These are phyloP conservation scores for Polydesmus complanatus DNA, from an alignment of 2,888 invertebrate genomes.

Conservation along the genomic window DNA sequence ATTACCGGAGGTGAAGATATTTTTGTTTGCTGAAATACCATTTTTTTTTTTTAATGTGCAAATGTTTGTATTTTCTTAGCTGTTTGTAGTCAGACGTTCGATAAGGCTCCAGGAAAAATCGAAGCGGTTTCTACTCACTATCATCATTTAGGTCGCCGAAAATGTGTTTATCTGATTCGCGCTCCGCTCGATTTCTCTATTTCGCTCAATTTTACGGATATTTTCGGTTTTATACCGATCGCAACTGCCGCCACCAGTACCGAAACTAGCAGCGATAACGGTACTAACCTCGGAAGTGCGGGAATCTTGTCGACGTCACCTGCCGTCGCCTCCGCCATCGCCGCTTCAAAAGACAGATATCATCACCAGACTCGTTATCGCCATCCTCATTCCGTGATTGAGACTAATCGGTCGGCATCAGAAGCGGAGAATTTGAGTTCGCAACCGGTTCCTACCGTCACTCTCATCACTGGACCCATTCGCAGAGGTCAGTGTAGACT, in stretches of 20 bases:
- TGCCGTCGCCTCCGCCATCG: neutral
- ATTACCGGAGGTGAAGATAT: no score
- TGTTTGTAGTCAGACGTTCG: slow-evolving; percentile 19
- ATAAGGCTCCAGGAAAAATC: slow-evolving; percentile 18
- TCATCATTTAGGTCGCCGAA: slow-evolving; percentile 15
- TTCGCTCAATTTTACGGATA: slow-evolving; percentile 18
- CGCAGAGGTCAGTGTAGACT: neutral
- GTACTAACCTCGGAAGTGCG: neutral
- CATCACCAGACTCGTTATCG: neutral
- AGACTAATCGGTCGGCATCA: neutral
- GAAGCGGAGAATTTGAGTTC: neutral
- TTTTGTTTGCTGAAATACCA: no score
- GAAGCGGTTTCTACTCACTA: slow-evolving; percentile 17
- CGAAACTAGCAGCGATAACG: neutral
- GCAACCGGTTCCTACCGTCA: neutral
- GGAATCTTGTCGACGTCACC: neutral
- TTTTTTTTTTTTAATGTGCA: neutral
- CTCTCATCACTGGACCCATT: neutral
- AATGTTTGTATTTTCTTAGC: slow-evolving; percentile 12
- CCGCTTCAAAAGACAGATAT: neutral
- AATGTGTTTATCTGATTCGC: slow-evolving; percentile 18
- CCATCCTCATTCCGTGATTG: neutral
- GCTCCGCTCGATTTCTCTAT: slow-evolving; percentile 17
- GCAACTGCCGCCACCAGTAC: neutral
- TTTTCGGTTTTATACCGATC: slow-evolving; percentile 15